A percentile compares a stretch with the other conserved stretches of the same genome.
Conservation (phyloP, 2,888 invertebrate species). For the Macroteleia sp. region DNA sequence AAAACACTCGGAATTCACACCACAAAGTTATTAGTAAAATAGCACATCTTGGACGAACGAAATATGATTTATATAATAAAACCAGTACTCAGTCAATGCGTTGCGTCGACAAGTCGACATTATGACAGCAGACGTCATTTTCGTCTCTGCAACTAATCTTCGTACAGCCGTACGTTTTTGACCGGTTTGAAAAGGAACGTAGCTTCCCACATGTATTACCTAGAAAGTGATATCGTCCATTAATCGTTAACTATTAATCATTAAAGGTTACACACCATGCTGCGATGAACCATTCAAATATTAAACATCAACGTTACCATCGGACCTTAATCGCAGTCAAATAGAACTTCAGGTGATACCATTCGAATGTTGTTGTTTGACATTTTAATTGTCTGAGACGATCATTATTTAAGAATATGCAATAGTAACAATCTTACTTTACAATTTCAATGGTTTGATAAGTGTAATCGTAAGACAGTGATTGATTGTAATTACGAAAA, state of each 20-base stretch:
- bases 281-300: conserved; percentile 24
- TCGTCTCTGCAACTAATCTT: conserved; percentile 13
- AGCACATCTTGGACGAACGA: conserved; percentile 65
- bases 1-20: conserved; percentile 71
- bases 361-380: conserved; percentile 6
- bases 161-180: background rate
- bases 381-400: conserved; percentile 11
- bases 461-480: background rate
- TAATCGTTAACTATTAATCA: conserved; percentile 44
- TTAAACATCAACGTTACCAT: background rate
- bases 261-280: conserved; percentile 23
- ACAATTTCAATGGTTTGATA: background rate
- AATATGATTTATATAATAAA: conserved; percentile 43
- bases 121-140: conserved; percentile 38
- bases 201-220: conserved; percentile 34
- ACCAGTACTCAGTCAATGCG: background rate
- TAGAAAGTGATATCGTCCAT: conserved; percentile 39
- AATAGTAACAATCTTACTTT: conserved; percentile 10
- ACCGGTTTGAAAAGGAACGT: conserved; percentile 4
- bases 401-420: conserved; percentile 9
- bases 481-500: conserved; percentile 27
- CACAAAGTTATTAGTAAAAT: conserved; percentile 80
- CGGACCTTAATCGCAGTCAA: background rate
- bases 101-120: conserved; percentile 11
- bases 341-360: background rate